Conservation (phyloP, 2,113 vertebrate genomes). For the Psittacara wagleri region DNA sequence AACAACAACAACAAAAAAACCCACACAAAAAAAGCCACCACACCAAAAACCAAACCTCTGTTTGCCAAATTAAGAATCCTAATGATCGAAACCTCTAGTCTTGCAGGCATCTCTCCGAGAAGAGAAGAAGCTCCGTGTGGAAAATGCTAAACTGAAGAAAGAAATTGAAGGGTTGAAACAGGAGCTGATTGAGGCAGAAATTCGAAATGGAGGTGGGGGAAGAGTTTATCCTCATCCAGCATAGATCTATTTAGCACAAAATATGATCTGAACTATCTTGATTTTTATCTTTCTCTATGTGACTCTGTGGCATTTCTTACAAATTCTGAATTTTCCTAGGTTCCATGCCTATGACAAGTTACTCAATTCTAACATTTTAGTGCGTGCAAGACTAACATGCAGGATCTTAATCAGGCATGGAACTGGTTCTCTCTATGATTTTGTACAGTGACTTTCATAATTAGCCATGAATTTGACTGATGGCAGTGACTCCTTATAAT, state of each 20-base stretch:
- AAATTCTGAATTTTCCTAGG: background rate
- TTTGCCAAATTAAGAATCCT: background rate
- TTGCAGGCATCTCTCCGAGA: conserved; percentile 89
- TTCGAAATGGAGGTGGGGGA: conserved; percentile 86
- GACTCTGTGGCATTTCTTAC: background rate
- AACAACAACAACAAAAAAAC: background rate
- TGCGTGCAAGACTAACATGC: background rate
- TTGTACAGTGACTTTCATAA: background rate
- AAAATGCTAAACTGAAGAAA: conserved; percentile 93
- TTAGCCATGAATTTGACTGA: background rate
- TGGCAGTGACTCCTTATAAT: background rate
- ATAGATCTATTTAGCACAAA: background rate
- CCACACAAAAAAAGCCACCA: too few species aligned
- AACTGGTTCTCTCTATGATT: background rate
- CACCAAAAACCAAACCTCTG: background rate
- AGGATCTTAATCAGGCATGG: background rate
- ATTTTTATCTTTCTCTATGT: background rate
- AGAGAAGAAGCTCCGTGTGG: conserved; percentile 94
- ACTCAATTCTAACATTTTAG: background rate
- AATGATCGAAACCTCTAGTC: conserved; percentile 65
- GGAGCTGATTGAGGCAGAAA: conserved; percentile 90
- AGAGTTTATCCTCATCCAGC: background rate
- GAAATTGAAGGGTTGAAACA: conserved; percentile 92
- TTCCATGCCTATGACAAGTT: background rate
- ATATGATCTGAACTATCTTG: background rate